Base-by-base conservation (phyloP, 2,797 vertebrate genomes). In the Eleutherodactylus coqui region DNA sequence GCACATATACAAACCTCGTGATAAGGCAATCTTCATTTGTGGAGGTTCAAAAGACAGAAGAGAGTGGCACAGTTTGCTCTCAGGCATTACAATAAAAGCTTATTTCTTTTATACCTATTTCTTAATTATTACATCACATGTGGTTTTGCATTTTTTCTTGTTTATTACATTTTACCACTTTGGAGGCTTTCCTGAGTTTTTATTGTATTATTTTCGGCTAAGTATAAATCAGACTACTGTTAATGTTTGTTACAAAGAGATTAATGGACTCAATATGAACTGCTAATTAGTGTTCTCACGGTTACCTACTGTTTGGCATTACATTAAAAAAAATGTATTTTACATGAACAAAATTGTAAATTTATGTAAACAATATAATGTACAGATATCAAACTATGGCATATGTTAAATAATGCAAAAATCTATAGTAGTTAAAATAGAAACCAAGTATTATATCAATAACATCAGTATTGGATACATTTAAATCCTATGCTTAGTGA, bases 221-320 rank as follows among this genome's bases (percentile, higher is more conserved):
- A 49, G 43, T 58, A 58, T 3, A n/a, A 29, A 75, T 34, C 34
- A 60, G 24, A 55, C 14, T 77, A 49, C 51, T 32, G 75, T 55
- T 55, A 77, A 77, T 53, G 53, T 77, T 77, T 77, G 43, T 53
- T 29, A 77, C 75, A 55, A 77, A 79, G 29, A 53, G 53, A 79
- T 60, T 58, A 79, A 79, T 79, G 21, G 53, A 79, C 19, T 79
- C 36, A 58, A 79, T 53, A 79, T 79, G 76, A 79, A 79, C 53
- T 41, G 17, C 36, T 79, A 43, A 79, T 79, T 60, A 60, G 34
- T 41, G 32, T 60, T 79, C 53, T 29, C 43, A 41, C 24, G n/a
- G 51, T 38, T 60, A n/a, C 73, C 73, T 49, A 75, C 73, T 75
- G 73, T 75, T 75, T 49, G 73, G 27, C 51, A 24, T 41, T 75